phyloP scores from a whole-genome alignment of 1,140 invertebrate genomes.

The Pseudobourletiella spinata region DNA sequence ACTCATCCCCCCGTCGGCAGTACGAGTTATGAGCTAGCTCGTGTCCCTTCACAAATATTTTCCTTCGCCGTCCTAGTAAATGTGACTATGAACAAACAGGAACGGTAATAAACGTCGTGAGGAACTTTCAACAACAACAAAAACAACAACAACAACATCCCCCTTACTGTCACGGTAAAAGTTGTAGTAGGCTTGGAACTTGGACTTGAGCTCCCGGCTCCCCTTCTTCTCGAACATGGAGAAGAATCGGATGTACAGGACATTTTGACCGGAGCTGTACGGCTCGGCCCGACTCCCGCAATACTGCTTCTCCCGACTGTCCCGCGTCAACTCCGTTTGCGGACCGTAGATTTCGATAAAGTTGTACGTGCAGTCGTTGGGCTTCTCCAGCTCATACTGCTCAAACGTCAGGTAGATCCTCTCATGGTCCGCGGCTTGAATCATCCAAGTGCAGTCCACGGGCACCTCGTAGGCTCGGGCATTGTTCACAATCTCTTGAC shows the following conservation, averaged over 20 bases:
- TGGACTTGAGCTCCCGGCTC: constrained; percentile 46
- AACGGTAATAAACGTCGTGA: too few species aligned
- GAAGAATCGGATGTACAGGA: constrained; percentile 61
- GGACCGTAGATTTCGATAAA: constrained; percentile 67
- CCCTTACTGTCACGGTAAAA: constrained; percentile 55
- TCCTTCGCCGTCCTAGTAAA: too few species aligned
- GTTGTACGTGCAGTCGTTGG: constrained; percentile 74
- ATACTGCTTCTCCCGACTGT: constrained; percentile 54
- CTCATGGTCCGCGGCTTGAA: constrained; percentile 55
- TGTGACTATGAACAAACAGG: too few species aligned
- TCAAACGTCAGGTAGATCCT: constrained; percentile 66
- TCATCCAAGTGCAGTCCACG: constrained; percentile 72
- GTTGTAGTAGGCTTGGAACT: constrained; percentile 61
- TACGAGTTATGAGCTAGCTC: too few species aligned
- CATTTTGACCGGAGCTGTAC: constrained; percentile 51
- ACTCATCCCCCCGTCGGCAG: too few species aligned
- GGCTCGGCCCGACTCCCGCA: constrained; percentile 70
- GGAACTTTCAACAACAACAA: too few species aligned
- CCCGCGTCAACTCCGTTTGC: constrained; percentile 49
- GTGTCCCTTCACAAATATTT: too few species aligned
- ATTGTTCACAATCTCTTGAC: constrained; percentile 43
- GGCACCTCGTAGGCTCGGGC: constrained; percentile 49
- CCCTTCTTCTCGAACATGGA: constrained; percentile 49
- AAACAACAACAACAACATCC: too few species aligned
- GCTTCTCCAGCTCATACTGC: constrained; percentile 56